These are phyloP conservation scores for Clangula hyemalis DNA, from an alignment of 2,797 vertebrate species.

Conservation along the genomic window DNA sequence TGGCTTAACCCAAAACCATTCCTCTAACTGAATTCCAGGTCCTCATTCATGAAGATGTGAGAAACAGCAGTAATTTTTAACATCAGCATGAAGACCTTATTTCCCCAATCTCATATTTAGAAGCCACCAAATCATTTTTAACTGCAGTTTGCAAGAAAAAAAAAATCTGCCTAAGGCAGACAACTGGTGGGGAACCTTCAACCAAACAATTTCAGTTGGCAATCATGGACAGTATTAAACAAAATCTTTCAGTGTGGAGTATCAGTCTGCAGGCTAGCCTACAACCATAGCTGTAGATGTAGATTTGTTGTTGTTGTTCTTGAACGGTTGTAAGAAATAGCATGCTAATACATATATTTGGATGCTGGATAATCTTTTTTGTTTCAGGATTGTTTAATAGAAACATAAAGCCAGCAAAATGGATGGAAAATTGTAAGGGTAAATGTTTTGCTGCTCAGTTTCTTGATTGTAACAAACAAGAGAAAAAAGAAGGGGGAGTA, in stretches of 20 bases:
- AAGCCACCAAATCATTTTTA: not conserved
- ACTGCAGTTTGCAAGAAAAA: not conserved
- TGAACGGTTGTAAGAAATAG: not conserved
- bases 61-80: not conserved
- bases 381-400: not conserved
- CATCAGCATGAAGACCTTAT: not conserved
- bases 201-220: not conserved
- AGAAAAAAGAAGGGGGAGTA: not conserved
- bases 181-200: not conserved
- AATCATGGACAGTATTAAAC: not conserved
- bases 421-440: not conserved
- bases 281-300: not conserved
- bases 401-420: not conserved
- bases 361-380: not conserved
- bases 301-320: not conserved
- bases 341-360: not conserved
- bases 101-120: not conserved
- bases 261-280: not conserved
- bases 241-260: not conserved
- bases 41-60: not conserved
- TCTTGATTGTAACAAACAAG: not conserved
- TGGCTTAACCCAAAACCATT: not conserved
- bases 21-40: not conserved
- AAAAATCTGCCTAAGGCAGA: not conserved
- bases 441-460: not conserved